Percentiles rank a stretch among this genome's conserved stretches.
phyloP scores from a whole-genome alignment of 2,797 vertebrate species.

The Cyprinella venusta region DNA sequence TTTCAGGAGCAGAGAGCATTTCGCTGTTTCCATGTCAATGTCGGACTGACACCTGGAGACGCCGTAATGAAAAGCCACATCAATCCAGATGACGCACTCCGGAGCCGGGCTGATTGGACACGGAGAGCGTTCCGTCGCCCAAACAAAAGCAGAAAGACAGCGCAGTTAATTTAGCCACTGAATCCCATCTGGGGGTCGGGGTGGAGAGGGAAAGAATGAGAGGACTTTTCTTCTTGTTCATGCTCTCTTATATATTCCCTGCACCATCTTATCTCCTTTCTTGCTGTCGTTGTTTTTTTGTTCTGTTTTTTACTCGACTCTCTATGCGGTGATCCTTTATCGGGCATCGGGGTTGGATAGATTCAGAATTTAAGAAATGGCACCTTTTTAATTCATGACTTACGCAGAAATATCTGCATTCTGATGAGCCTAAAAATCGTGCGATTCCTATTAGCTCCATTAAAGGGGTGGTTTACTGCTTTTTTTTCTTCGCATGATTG shows the following conservation, averaged over 20 bases:
- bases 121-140: conserved; percentile 24
- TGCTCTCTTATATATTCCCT: conserved; percentile 26
- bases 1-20: conserved; percentile 42
- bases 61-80: conserved; percentile 59
- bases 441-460: conserved; percentile 1
- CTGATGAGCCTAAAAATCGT: neutral
- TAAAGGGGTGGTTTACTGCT: no score
- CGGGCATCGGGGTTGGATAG: neutral
- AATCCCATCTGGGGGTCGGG: conserved; percentile 39
- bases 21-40: conserved; percentile 47
- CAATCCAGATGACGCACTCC: conserved; percentile 53
- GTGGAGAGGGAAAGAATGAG: conserved; percentile 24
- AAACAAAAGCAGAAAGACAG: conserved; percentile 51
- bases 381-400: neutral
- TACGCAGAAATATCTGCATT: neutral
- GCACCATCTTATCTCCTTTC: conserved; percentile 12
- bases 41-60: conserved; percentile 57
- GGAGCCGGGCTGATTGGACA: conserved; percentile 51
- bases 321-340: neutral
- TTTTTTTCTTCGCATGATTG: no score
- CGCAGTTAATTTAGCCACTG: conserved; percentile 54
- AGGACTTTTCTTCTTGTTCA: conserved; percentile 12
- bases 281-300: neutral
- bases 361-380: neutral
- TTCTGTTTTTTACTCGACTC: neutral